Conservation (phyloP, 1,140 invertebrate genomes). For the Amyelois transitella region DNA sequence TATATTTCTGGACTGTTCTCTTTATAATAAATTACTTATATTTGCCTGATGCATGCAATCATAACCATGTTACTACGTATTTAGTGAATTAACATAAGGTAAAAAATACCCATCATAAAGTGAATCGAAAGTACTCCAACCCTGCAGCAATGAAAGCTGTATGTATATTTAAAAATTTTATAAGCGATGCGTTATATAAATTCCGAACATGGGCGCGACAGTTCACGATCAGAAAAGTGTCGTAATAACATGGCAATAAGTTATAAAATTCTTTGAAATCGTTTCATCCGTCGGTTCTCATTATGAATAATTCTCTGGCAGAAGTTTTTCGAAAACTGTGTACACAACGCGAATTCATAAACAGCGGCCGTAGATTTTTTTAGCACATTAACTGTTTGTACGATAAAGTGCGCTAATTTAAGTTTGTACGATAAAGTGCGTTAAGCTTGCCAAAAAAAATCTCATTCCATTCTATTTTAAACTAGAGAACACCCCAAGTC, state of each 20-base stretch:
- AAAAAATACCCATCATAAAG: slow-evolving; percentile 54
- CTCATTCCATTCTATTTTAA: no score
- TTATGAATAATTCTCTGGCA: slow-evolving; percentile 54
- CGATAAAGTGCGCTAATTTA: no score
- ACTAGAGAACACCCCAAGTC: no score
- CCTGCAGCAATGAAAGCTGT: slow-evolving; percentile 45
- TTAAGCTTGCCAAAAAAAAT: no score
- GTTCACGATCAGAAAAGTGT: slow-evolving; percentile 36
- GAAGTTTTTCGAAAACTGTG: slow-evolving; percentile 51
- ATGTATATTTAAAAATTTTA: slow-evolving; percentile 35
- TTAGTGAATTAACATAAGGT: slow-evolving; percentile 51
- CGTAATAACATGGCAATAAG: slow-evolving; percentile 46
- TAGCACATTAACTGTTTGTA: slow-evolving; percentile 31
- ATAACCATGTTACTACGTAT: slow-evolving; percentile 31
- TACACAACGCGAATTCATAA: slow-evolving; percentile 54
- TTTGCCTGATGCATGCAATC: slow-evolving; percentile 18
- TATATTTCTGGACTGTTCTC: no score
- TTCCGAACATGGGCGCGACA: slow-evolving; percentile 36
- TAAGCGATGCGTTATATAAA: slow-evolving; percentile 42
- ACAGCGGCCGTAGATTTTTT: slow-evolving; percentile 35
- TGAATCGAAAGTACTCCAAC: slow-evolving; percentile 44
- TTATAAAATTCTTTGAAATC: slow-evolving; percentile 35
- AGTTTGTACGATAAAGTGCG: no score
- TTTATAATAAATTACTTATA: neutral
- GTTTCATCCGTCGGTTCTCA: slow-evolving; percentile 34